phyloP scores from a whole-genome alignment of 1,140 invertebrate species.

The Pseudoatta argentina region DNA sequence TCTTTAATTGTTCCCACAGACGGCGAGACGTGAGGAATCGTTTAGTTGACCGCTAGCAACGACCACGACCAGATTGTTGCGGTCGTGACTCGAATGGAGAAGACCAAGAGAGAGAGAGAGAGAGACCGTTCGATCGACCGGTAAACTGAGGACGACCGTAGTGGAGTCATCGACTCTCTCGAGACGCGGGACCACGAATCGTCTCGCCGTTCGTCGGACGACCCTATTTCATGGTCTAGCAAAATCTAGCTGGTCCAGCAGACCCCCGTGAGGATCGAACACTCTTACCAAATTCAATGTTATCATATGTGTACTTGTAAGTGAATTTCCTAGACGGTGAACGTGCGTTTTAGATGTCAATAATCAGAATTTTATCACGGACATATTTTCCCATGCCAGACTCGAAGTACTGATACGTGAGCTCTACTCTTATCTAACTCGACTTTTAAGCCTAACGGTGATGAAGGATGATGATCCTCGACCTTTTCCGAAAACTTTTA shows the following conservation, averaged over 20 bases:
- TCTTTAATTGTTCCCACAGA: conserved; percentile 72
- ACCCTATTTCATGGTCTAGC: conserved; percentile 49
- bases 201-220: conserved; percentile 27
- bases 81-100: conserved; percentile 55
- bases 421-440: not conserved
- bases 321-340: not conserved
- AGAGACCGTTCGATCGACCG: conserved; percentile 56
- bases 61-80: conserved; percentile 31
- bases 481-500: not conserved
- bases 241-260: not conserved
- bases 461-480: not conserved
- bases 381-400: not conserved
- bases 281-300: conserved; percentile 35
- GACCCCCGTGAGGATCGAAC: conserved; percentile 21
- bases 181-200: conserved; percentile 19
- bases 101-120: not conserved
- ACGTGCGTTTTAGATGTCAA: no score
- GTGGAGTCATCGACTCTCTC: conserved; percentile 67
- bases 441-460: not conserved
- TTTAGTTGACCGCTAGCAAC: conserved; percentile 13
- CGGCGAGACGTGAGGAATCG: conserved; percentile 27
- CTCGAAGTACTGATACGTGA: not conserved
- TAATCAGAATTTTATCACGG: conserved; percentile 18
- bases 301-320: not conserved
- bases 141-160: conserved; percentile 31